Evolutionary conservation across 2,797 vertebrate species (phyloP).

Genomic region (Todus mexicanus): DNA sequence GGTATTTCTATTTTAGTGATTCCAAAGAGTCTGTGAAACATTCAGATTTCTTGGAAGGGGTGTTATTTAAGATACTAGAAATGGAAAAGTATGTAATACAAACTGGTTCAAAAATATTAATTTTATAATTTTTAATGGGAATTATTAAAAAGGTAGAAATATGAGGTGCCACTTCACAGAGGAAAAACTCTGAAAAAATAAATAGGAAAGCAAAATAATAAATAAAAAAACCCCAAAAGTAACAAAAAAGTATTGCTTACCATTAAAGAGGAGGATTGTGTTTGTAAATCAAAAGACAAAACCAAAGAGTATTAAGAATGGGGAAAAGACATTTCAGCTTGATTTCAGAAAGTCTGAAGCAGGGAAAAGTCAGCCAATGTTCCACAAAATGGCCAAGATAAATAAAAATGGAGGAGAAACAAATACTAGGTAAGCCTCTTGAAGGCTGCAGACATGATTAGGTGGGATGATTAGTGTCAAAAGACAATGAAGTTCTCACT

Average conservation of each 20-base stretch:
- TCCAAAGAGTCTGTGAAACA: neutral
- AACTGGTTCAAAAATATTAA: neutral
- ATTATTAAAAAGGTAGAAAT: neutral
- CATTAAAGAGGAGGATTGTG: neutral
- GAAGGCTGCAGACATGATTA: neutral
- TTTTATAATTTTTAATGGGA: neutral
- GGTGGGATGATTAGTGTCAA: neutral
- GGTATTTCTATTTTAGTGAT: neutral
- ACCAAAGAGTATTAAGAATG: neutral
- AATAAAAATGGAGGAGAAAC: neutral
- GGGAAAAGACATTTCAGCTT: neutral
- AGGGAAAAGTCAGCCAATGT: neutral
- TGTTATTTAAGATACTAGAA: neutral
- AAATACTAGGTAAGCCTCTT: neutral
- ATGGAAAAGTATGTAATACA: neutral
- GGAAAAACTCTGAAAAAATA: neutral
- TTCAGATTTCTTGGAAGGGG: neutral
- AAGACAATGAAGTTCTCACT: neutral
- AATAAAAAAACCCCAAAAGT: neutral
- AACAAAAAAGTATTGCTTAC: neutral
- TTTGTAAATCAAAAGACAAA: neutral
- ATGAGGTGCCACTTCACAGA: neutral
- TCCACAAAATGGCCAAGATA: neutral
- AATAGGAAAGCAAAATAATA: neutral
- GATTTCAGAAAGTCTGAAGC: neutral